A percentile compares a stretch with the other conserved stretches of the same genome.
Evolutionary conservation across 2,888 invertebrate species (phyloP).

Genomic region (Sarcophaga subvicina): DNA sequence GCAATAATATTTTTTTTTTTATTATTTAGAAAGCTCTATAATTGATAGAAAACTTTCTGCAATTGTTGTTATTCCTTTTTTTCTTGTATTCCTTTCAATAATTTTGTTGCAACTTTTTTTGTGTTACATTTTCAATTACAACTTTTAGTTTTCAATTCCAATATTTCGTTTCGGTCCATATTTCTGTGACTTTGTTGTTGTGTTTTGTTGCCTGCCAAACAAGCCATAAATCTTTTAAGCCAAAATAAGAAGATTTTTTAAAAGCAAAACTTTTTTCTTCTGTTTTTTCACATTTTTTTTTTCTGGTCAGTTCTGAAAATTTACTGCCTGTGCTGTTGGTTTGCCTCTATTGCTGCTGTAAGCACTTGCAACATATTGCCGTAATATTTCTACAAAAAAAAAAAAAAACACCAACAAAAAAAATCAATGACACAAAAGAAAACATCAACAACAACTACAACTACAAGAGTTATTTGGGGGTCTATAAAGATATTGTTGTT

Average conservation of each 20-base stretch:
- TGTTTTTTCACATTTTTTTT: background rate
- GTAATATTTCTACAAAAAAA: slow-evolving; percentile 6
- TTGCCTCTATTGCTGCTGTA: slow-evolving; percentile 9
- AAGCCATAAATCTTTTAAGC: background rate
- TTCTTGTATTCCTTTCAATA: background rate
- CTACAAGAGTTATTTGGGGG: background rate
- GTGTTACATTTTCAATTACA: background rate
- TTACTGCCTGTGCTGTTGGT: slow-evolving; percentile 25
- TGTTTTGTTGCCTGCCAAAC: too few species aligned
- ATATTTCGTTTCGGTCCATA: background rate
- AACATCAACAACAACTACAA: background rate
- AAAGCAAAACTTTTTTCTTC: background rate
- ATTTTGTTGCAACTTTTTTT: background rate
- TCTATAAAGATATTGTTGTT: slow-evolving; percentile 18
- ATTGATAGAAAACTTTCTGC: too few species aligned
- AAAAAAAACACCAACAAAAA: background rate
- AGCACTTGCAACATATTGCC: slow-evolving; percentile 46
- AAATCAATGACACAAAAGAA: slow-evolving; percentile 1
- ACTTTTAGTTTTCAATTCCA: background rate
- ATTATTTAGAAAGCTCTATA: too few species aligned
- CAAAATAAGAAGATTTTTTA: background rate
- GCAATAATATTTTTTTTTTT: too few species aligned
- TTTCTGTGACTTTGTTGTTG: background rate
- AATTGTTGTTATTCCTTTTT: too few species aligned
- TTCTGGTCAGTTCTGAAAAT: slow-evolving; percentile 44